Conservation (phyloP, 2,113 vertebrate genomes). For the Hypanus sabinus region DNA sequence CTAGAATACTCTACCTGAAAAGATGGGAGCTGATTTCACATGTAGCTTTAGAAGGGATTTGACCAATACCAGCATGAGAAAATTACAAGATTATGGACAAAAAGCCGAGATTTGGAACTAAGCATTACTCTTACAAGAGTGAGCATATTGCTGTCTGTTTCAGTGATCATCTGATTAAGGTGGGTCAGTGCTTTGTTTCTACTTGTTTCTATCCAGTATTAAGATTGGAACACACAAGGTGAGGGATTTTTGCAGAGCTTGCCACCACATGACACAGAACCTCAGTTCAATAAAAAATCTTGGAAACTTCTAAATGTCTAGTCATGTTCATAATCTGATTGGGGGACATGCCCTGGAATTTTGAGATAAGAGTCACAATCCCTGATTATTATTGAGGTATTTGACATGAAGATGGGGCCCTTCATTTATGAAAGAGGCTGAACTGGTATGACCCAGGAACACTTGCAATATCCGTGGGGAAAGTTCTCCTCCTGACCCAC, state of each 20-base stretch:
- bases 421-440: too few relatives aligned
- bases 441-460: background rate
- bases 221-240: background rate
- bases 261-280: background rate
- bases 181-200: background rate
- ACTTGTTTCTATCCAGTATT: background rate
- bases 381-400: background rate
- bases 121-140: too few relatives aligned
- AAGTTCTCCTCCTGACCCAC: background rate
- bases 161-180: background rate
- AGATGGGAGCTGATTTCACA: too few relatives aligned
- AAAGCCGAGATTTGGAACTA: too few relatives aligned
- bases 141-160: too few relatives aligned
- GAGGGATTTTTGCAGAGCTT: background rate
- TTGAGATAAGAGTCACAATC: background rate
- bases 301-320: background rate
- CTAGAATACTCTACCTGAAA: too few relatives aligned
- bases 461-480: background rate
- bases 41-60: too few relatives aligned
- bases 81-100: too few relatives aligned
- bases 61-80: too few relatives aligned
- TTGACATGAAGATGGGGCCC: too few relatives aligned
- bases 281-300: background rate
- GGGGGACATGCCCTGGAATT: background rate
- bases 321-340: background rate